phyloP scores from a whole-genome alignment of 2,888 invertebrate species.

The Gastracanthus pulcherrimus region DNA sequence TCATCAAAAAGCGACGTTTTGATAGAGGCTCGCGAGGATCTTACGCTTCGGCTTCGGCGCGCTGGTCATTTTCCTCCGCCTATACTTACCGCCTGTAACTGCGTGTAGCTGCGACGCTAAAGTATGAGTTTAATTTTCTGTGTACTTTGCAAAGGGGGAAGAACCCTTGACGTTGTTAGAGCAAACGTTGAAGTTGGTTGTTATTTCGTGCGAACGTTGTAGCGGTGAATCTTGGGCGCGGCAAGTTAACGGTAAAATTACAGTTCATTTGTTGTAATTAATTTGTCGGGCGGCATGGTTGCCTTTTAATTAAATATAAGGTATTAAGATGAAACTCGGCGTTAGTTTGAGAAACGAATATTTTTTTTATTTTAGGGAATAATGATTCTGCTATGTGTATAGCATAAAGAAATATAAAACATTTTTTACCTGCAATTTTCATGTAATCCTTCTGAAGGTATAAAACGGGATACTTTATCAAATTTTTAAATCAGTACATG shows the following conservation, averaged over 20 bases:
- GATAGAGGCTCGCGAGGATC: too few species aligned
- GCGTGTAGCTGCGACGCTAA: too few species aligned
- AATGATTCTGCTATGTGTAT: too few species aligned
- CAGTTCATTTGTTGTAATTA: constrained; percentile 1
- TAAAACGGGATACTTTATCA: too few species aligned
- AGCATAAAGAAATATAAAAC: too few species aligned
- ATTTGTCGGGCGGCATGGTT: neutral
- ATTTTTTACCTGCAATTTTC: too few species aligned
- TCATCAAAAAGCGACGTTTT: neutral
- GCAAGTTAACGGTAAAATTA: neutral
- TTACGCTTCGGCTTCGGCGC: neutral
- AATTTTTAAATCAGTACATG: too few species aligned
- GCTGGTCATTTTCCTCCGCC: neutral
- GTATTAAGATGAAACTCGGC: too few species aligned
- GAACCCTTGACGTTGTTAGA: neutral
- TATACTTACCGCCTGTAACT: neutral
- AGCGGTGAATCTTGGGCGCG: neutral
- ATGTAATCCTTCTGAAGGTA: too few species aligned
- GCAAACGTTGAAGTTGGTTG: neutral
- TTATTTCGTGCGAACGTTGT: neutral
- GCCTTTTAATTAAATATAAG: too few species aligned
- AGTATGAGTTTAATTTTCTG: neutral
- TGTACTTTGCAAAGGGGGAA: neutral
- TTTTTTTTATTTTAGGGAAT: too few species aligned
- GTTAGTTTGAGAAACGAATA: too few species aligned